A percentile compares a stretch with the other conserved stretches of the same genome.
Evolutionary conservation across 1,140 invertebrate genomes (phyloP).

Genomic region (Caenorhabditis elegans): WBcel235 BX284606.5:9964501-9965000

Average conservation of each 20-base stretch:
- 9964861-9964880: too few species aligned
- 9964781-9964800: background rate
- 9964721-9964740: too few species aligned
- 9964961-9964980: too few species aligned
- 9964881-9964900: too few species aligned
- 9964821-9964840: background rate
- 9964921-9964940: too few species aligned
- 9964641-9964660: background rate
- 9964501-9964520: background rate
- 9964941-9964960: too few species aligned
- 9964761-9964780: too few species aligned
- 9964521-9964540: background rate
- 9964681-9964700: background rate
- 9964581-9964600: background rate
- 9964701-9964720: background rate
- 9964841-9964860: background rate
- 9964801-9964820: conserved; percentile 20
- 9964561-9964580: background rate
- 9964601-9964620: too few species aligned
- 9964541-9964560: background rate
- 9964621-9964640: background rate
- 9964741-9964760: too few species aligned
- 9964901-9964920: too few species aligned
- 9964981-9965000: too few species aligned
- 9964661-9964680: conserved; percentile 7